Evolutionary conservation across 2,113 vertebrate genomes (phyloP), one percentile per base, ranked within the genome.

Genomic region (Pteronura brasiliensis): DNA sequence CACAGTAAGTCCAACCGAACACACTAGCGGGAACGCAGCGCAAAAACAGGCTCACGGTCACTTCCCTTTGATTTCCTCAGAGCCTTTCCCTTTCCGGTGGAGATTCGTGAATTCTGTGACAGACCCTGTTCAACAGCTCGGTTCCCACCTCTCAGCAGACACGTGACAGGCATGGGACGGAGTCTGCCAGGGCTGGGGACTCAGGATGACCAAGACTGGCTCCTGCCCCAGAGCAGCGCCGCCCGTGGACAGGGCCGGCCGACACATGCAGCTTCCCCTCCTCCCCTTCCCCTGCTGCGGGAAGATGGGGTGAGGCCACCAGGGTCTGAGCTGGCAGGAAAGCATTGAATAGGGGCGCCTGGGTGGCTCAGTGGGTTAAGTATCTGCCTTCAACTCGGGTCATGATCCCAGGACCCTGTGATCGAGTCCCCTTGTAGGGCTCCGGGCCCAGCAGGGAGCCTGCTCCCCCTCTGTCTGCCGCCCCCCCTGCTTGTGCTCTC

Each of bases 311-410:
- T 0, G 0, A 44, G 71, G 27, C 17, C 31, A 9, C 29, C 5
- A 80, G n/a, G 9, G n/a, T 52, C 36, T 44, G 61, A 71, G 42
- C 44, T 25, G 18, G 87, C 27, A 61, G 39, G 92, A 86, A 31
- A 88, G 31, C 12, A 34, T 59, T 59, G 47, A 71, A 65, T 15
- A 34, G 63, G 63, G 63, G 29, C 13, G 0, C 63, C 63, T 14
- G 29, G 29, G 63, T 1, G 63, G 29, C 63, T 65, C 63, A 7
- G 29, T 65, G 2, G 2, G 29, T 65, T 15, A 31, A 31, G 63
- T 0, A 0, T 65, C 63, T 65, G 29, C 29, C 63, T 34, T 15
- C 6, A 0, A 31, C 63, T 65, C 63, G 0, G 29, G 13, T 65
- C 63, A 15, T 15, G 63, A 65, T 34, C 63, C 29, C 63, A 15